Evolutionary conservation across 1,140 invertebrate genomes (phyloP).

Genomic region (Hylyphantes graminicola): DNA sequence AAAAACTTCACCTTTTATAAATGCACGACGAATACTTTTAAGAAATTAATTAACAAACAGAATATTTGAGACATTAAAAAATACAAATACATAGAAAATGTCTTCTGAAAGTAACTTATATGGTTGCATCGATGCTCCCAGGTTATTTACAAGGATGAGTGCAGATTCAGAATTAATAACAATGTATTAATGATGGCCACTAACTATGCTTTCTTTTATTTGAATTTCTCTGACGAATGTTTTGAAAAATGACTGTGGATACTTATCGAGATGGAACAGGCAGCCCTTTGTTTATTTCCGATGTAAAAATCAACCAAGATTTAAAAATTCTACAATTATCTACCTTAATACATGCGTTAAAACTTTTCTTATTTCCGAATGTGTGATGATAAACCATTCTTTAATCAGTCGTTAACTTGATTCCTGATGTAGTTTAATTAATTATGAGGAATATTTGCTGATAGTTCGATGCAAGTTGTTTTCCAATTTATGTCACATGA

Average conservation of each 20-base stretch:
- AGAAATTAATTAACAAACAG: too few species aligned
- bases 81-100: too few species aligned
- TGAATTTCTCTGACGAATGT: slow-evolving; percentile 21
- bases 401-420: slow-evolving; percentile 12
- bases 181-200: neutral
- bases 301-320: too few species aligned
- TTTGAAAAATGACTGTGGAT: slow-evolving; percentile 44
- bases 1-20: too few species aligned
- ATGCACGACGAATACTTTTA: too few species aligned
- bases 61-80: too few species aligned
- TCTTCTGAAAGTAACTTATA: too few species aligned
- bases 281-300: slow-evolving; percentile 19
- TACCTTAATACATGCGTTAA: too few species aligned
- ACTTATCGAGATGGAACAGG: slow-evolving; percentile 56
- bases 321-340: too few species aligned
- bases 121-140: neutral
- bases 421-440: neutral
- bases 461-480: slow-evolving; percentile 5
- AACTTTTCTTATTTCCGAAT: neutral
- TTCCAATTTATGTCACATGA: neutral
- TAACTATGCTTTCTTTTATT: slow-evolving; percentile 9
- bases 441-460: slow-evolving; percentile 28
- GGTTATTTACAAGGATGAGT: slow-evolving; percentile 27
- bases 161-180: slow-evolving; percentile 10
- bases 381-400: slow-evolving; percentile 6